Conservation (phyloP, 1,140 invertebrate genomes). For the Aphelenchoides besseyi region DNA sequence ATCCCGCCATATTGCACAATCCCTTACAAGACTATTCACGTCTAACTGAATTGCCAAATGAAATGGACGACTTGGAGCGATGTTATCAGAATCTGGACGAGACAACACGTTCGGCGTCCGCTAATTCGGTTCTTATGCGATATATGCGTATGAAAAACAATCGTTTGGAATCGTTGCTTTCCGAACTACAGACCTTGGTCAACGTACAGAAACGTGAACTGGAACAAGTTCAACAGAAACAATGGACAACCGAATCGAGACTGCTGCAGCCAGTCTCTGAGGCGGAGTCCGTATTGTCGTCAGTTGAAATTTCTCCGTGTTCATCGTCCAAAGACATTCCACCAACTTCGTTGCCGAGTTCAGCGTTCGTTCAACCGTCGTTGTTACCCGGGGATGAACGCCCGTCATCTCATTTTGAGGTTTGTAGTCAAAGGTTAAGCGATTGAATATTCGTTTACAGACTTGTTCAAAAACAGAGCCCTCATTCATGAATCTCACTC, state of each 20-base stretch:
- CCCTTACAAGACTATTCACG: too few relatives aligned
- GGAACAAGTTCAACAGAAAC: background rate
- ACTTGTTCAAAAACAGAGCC: background rate
- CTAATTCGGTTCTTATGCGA: slow-evolving; percentile 23
- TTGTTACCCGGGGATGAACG: background rate
- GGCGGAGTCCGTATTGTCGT: background rate
- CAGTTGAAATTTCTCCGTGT: too few relatives aligned
- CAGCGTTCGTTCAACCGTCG: background rate
- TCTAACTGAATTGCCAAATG: slow-evolving; percentile 9
- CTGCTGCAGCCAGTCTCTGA: slow-evolving; percentile 4
- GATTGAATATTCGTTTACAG: slow-evolving; percentile 6
- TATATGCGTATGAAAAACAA: slow-evolving; percentile 24
- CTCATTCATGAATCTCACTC: background rate
- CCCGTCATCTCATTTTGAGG: background rate
- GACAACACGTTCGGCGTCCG: background rate
- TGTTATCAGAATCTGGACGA: slow-evolving; percentile 26
- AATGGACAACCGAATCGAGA: background rate
- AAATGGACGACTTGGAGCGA: slow-evolving; percentile 11
- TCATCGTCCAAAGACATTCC: background rate
- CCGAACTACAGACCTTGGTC: background rate
- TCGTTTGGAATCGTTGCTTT: background rate
- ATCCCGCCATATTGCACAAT: background rate
- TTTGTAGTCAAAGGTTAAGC: background rate
- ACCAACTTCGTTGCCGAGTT: background rate
- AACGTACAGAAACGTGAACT: background rate